Conservation (phyloP, 2,797 vertebrate genomes). For the Arrhamphus sclerolepis region DNA sequence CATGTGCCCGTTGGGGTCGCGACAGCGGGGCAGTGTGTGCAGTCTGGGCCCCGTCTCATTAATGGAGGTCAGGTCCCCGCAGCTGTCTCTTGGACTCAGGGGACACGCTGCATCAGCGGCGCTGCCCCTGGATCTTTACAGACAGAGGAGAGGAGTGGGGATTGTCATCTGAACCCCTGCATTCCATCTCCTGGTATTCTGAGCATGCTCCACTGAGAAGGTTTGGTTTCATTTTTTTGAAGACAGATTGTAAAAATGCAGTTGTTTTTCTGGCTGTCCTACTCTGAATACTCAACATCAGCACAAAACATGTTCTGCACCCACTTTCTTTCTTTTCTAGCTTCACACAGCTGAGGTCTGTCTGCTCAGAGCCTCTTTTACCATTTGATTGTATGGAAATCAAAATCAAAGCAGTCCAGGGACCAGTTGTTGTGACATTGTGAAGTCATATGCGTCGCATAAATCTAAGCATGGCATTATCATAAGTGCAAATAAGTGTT, state of each 20-base stretch:
- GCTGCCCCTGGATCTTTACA: slow-evolving; percentile 16
- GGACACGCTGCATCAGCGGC: slow-evolving; percentile 37
- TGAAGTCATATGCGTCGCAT: slow-evolving; percentile 36
- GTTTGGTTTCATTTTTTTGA: slow-evolving; percentile 22
- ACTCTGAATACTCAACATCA: slow-evolving; percentile 7
- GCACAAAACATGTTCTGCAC: slow-evolving; percentile 14
- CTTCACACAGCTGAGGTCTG: slow-evolving; percentile 31
- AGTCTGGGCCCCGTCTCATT: slow-evolving; percentile 40
- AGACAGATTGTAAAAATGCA: slow-evolving; percentile 17
- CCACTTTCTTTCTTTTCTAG: slow-evolving; percentile 7
- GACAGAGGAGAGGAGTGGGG: not conserved
- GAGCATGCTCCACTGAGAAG: not conserved
- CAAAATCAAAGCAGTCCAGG: slow-evolving; percentile 19
- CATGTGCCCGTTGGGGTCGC: slow-evolving; percentile 21
- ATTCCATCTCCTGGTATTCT: slow-evolving; percentile 44
- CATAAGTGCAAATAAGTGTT: slow-evolving; percentile 30
- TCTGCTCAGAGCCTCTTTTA: slow-evolving; percentile 31
- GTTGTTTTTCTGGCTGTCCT: slow-evolving; percentile 14
- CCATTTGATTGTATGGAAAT: slow-evolving; percentile 57
- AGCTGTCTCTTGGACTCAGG: slow-evolving; percentile 37
- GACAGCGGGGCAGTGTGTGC: slow-evolving; percentile 17
- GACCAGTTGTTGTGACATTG: slow-evolving; percentile 30
- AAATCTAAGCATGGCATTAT: slow-evolving; percentile 39
- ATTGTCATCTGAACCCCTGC: slow-evolving; percentile 26
- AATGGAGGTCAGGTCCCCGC: slow-evolving; percentile 60